Percentiles rank a stretch among this genome's conserved stretches.
Evolutionary conservation across 1,140 invertebrate genomes (phyloP).

Genomic region (Trichonephila inaurata): DNA sequence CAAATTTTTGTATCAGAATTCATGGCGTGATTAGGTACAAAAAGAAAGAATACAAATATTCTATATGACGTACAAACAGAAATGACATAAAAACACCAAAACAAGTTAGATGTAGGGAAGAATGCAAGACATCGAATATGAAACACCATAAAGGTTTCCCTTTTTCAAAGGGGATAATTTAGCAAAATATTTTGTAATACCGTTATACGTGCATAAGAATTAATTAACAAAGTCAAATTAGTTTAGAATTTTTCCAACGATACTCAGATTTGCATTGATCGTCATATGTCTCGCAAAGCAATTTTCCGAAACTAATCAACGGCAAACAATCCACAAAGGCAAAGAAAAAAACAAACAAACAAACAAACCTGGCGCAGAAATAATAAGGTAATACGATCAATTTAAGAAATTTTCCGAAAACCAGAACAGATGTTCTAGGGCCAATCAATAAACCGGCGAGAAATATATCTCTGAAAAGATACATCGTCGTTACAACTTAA

Average conservation of each 20-base stretch:
- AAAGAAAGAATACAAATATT: no score
- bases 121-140: no score
- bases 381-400: not conserved
- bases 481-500: not conserved
- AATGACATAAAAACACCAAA: no score
- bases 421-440: not conserved
- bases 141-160: not conserved
- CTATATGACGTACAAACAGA: no score
- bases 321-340: not conserved
- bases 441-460: not conserved
- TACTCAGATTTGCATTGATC: not conserved
- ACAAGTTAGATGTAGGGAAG: no score
- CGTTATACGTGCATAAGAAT: not conserved
- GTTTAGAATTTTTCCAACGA: not conserved
- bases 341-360: not conserved
- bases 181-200: not conserved
- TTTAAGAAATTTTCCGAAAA: conserved; percentile 6
- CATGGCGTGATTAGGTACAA: no score
- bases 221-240: not conserved
- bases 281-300: not conserved
- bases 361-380: not conserved
- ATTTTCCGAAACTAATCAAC: conserved; percentile 24
- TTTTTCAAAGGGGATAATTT: not conserved
- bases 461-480: not conserved
- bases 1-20: no score